Percentiles rank a stretch among this genome's conserved stretches.
These are phyloP conservation scores for Megaleporinus macrocephalus DNA, from an alignment of 2,113 vertebrate genomes.

Conservation along the genomic window DNA sequence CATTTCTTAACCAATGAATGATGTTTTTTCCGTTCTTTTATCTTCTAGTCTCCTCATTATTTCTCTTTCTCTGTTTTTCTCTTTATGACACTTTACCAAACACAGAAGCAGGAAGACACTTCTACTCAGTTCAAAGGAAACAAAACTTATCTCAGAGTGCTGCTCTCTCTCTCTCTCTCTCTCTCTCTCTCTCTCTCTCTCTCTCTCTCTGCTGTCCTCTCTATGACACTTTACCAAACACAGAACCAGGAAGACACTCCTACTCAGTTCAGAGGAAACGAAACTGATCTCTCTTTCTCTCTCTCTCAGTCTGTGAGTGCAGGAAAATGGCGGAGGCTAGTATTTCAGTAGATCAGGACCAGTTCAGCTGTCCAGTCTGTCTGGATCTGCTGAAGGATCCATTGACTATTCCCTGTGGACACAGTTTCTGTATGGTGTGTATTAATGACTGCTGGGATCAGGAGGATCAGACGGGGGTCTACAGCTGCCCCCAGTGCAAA, in stretches of 20 bases:
- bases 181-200: too few species aligned
- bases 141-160: too few species aligned
- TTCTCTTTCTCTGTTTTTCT: too few species aligned
- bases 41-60: neutral
- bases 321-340: neutral
- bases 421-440: slow-evolving; percentile 8
- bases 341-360: slow-evolving; percentile 13
- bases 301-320: too few species aligned
- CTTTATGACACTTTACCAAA: too few species aligned
- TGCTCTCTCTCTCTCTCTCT: too few species aligned
- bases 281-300: too few species aligned
- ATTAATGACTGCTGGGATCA: slow-evolving; percentile 3
- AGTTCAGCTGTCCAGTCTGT: slow-evolving; percentile 15
- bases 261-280: neutral
- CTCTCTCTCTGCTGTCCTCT: too few species aligned
- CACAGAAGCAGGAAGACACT: too few species aligned
- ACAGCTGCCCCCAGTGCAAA: slow-evolving; percentile 13
- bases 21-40: too few species aligned
- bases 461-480: neutral
- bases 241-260: neutral
- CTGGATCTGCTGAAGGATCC: neutral
- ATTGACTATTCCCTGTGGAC: neutral
- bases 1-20: too few species aligned
- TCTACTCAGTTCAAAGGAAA: too few species aligned
- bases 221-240: neutral